A percentile compares a stretch with the other conserved stretches of the same genome.
These are phyloP conservation scores for Lagria hirta DNA, from an alignment of 2,888 invertebrate genomes.

Conservation along the genomic window DNA sequence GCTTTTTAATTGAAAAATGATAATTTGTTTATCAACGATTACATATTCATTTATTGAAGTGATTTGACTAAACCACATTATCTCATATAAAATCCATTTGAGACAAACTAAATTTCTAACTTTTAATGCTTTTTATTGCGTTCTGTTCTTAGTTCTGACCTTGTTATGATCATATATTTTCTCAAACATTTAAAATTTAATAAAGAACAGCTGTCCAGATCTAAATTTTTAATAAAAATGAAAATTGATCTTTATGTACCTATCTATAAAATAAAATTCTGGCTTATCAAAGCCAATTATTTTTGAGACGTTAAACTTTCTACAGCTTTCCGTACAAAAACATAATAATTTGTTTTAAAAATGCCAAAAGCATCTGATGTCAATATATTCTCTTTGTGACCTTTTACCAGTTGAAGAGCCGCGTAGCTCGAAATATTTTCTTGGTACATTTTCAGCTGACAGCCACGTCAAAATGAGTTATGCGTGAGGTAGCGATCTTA, in stretches of 20 bases:
- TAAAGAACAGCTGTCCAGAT: conserved; percentile 31
- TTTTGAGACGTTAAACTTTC: conserved; percentile 16
- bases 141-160: too few species aligned
- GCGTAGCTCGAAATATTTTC: conserved; percentile 21
- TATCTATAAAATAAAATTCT: conserved; percentile 32
- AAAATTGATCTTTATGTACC: conserved; percentile 32
- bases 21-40: too few species aligned
- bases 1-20: too few species aligned
- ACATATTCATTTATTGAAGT: too few species aligned
- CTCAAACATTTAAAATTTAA: conserved; percentile 28
- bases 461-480: conserved; percentile 17
- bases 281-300: conserved; percentile 35
- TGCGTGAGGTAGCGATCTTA: conserved; percentile 16
- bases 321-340: conserved; percentile 27
- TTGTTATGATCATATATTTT: conserved; percentile 9
- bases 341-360: conserved; percentile 37
- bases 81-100: too few species aligned
- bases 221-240: conserved; percentile 32
- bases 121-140: too few species aligned
- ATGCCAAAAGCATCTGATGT: conserved; percentile 40
- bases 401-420: conserved; percentile 33
- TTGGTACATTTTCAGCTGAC: conserved; percentile 7
- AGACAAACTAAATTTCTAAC: too few species aligned
- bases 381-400: conserved; percentile 36
- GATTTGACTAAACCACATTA: too few species aligned